phyloP scores from a whole-genome alignment of 2,113 vertebrate species.

The Sigmodon hispidus region DNA sequence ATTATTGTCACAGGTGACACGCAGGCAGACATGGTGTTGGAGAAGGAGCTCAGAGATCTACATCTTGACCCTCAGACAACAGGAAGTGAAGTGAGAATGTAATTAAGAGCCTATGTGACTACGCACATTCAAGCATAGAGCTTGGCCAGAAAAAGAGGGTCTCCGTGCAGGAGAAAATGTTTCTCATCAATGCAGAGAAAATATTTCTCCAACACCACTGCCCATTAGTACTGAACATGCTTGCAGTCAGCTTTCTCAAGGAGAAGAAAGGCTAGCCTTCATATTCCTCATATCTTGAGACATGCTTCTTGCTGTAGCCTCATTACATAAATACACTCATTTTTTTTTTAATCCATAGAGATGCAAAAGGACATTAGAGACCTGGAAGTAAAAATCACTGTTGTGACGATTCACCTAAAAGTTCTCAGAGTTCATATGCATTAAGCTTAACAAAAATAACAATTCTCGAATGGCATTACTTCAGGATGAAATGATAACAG shows the following conservation, averaged over 20 bases:
- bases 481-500: conserved; percentile 36
- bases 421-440: conserved; percentile 7
- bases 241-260: conserved; percentile 55
- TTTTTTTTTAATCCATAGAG: not conserved
- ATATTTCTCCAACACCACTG: not conserved
- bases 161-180: not conserved
- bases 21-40: not conserved
- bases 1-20: not conserved
- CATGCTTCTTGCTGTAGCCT: not conserved
- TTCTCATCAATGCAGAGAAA: conserved; percentile 5
- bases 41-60: not conserved
- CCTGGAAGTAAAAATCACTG: not conserved
- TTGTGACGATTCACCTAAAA: conserved; percentile 37
- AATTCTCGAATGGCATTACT: not conserved
- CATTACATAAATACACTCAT: conserved; percentile 31
- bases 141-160: not conserved
- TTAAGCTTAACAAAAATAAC: not conserved
- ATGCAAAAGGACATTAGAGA: not conserved
- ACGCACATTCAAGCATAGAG: not conserved
- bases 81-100: not conserved
- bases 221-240: conserved; percentile 37
- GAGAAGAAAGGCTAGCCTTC: conserved; percentile 58
- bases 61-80: not conserved
- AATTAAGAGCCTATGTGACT: conserved; percentile 17
- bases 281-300: conserved; percentile 67